Conservation (phyloP, 2,113 vertebrate genomes). For the Xiphias gladius region DNA sequence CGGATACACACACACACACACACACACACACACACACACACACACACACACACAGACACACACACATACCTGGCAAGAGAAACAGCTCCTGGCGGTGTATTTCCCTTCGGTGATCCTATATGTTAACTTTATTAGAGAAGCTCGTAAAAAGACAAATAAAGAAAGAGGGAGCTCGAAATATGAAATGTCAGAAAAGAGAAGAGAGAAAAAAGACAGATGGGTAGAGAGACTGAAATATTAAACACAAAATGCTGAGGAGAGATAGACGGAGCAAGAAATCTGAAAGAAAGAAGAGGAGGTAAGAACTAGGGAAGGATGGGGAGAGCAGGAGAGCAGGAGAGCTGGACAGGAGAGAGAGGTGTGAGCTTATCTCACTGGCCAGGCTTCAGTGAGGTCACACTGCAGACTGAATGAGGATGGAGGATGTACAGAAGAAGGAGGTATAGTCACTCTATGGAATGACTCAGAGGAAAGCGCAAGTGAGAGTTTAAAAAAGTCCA, state of each 20-base stretch:
- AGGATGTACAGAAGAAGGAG: constrained; percentile 48
- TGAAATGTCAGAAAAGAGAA: constrained; percentile 30
- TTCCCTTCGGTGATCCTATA: constrained; percentile 57
- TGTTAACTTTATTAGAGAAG: constrained; percentile 60
- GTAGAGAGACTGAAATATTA: constrained; percentile 51
- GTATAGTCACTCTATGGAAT: constrained; percentile 37
- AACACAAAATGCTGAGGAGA: constrained; percentile 51
- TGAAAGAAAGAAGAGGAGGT: constrained; percentile 29
- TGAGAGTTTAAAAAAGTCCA: constrained; percentile 25
- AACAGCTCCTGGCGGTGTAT: constrained; percentile 58
- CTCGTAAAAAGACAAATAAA: constrained; percentile 51
- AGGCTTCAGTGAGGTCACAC: constrained; percentile 75
- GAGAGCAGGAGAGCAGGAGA: constrained; percentile 22
- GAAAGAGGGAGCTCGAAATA: constrained; percentile 19
- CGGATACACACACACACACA: constrained; percentile 1
- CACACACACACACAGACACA: constrained; percentile 1
- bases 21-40: constrained; percentile 29
- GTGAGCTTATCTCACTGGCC: constrained; percentile 75
- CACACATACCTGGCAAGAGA: constrained; percentile 45
- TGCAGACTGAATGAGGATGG: constrained; percentile 65
- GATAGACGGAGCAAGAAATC: constrained; percentile 46
- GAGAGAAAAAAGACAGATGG: constrained; percentile 27
- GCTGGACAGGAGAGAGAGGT: constrained; percentile 65
- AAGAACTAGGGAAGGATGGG: constrained; percentile 21
- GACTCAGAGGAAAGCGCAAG: constrained; percentile 49